Base-by-base conservation (phyloP, 2,888 invertebrate genomes). In the Physocephala rufipes region DNA sequence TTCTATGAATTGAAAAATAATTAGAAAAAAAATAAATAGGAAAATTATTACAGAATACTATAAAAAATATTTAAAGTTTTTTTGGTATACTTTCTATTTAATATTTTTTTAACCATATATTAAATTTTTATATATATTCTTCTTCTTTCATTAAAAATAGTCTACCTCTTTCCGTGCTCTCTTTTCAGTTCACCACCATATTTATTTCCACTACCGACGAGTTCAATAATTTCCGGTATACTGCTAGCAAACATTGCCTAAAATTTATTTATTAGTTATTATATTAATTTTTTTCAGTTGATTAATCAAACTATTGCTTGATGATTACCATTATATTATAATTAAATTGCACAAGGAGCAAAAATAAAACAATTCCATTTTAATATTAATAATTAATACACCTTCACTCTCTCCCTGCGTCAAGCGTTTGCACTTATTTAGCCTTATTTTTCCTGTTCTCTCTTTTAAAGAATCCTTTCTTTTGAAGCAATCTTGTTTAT, bases 231-330 rank as follows among this genome's bases (percentile, higher is more conserved):
- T 93, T 99, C 98, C 89, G 98, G 98, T 90, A 99, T 96, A 92
- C 96, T 97, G 93, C 96, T 97, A 91, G 98, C 97, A 94, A 99
- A 99, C 93, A 98, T 96, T 90, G 97, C 98, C 97, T 97, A 93
- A 89, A 93, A 86, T 84, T 82, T 80, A 77, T 76, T 78, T 76
- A 74, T 49, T 51, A 71, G 73, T 75, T 64, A 70, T 75, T 73
- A 70, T 64, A 75, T 74, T 59, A 69, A 49, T 71, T 47, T 66
- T 72, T 67, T 67, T 16, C 64, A 64, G 55, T 74, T 73, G 65
- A 70, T 74, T 73, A 78, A 72, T 75, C 72, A 62, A 74, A 73
- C 67, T 65, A 71, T 63, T 71, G 7, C 4, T 61, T 1, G n/a
- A 7, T 28, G 2, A n/a, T 30, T n/a, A 61, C 30, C 30, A 28